Percentiles rank a stretch among this genome's conserved stretches.
phyloP scores from a whole-genome alignment of 2,113 vertebrate genomes.

The Gadus chalcogrammus region DNA sequence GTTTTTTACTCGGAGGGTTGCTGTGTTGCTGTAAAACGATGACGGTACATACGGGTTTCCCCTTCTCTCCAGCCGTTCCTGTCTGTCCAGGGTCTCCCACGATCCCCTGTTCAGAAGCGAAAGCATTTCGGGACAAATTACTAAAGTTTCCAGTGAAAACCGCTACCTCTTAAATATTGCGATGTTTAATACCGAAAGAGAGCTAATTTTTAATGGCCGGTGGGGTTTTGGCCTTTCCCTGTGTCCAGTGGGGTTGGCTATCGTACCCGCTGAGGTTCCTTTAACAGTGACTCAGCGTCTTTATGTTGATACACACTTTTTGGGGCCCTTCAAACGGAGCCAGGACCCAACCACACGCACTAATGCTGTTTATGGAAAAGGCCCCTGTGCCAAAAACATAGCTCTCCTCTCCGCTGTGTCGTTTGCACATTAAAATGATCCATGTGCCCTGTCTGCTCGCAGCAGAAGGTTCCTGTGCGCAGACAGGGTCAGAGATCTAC shows the following conservation, averaged over 20 bases:
- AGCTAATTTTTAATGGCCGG: too few relatives aligned
- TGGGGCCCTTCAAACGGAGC: slow-evolving; percentile 35
- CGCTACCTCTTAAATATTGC: not conserved
- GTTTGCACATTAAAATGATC: slow-evolving; percentile 49
- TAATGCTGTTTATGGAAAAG: slow-evolving; percentile 57
- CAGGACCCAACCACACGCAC: slow-evolving; percentile 48
- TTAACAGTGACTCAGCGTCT: slow-evolving; percentile 34
- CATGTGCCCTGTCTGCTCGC: slow-evolving; percentile 15
- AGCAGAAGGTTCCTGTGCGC: slow-evolving; percentile 2
- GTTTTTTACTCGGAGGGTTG: too few relatives aligned
- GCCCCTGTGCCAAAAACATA: slow-evolving; percentile 41
- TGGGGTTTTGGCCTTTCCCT: not conserved
- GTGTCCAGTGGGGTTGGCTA: slow-evolving; percentile 24
- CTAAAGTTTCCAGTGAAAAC: not conserved
- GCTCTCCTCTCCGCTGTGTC: slow-evolving; percentile 29
- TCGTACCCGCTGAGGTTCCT: slow-evolving; percentile 12
- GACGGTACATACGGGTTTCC: slow-evolving; percentile 68
- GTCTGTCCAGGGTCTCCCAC: slow-evolving; percentile 76
- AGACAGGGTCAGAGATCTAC: too few relatives aligned
- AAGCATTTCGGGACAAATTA: not conserved
- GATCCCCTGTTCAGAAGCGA: slow-evolving; percentile 65
- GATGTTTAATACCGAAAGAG: not conserved
- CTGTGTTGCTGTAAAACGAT: too few relatives aligned
- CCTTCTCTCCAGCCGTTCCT: slow-evolving; percentile 70
- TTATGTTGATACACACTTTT: slow-evolving; percentile 31